phyloP scores from a whole-genome alignment of 1,140 invertebrate genomes.

The Cydia fagiglandana region DNA sequence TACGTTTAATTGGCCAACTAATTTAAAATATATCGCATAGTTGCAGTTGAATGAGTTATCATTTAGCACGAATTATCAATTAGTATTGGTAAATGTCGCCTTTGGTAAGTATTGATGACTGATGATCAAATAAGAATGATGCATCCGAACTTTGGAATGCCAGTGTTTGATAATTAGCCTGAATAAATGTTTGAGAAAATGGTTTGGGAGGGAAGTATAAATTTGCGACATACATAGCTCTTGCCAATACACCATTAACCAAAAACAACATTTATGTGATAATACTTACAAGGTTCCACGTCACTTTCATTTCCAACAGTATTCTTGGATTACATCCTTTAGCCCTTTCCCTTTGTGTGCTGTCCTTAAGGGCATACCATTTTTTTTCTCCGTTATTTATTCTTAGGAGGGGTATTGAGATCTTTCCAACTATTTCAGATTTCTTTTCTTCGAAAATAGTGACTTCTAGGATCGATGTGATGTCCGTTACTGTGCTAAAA shows the following conservation, averaged over 20 bases:
- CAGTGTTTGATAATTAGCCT: no score
- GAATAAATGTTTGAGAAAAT: no score
- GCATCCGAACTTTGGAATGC: no score
- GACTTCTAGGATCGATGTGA: conserved; percentile 95
- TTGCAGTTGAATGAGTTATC: no score
- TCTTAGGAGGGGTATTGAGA: conserved; percentile 92
- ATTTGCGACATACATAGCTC: no score
- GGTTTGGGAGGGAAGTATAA: not conserved
- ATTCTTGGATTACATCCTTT: conserved; percentile 86
- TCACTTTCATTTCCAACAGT: conserved; percentile 91
- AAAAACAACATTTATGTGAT: not conserved
- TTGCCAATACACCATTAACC: no score
- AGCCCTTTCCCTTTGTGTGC: conserved; percentile 89
- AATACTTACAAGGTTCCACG: conserved; percentile 89
- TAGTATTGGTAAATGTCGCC: no score
- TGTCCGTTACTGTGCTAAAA: conserved; percentile 94
- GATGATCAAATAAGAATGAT: no score
- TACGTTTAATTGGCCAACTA: no score
- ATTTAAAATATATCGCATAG: not conserved
- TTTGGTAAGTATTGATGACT: no score
- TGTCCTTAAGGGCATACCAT: conserved; percentile 98
- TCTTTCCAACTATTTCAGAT: conserved; percentile 95
- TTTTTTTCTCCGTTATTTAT: conserved; percentile 93
- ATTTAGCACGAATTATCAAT: no score
- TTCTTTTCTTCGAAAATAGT: conserved; percentile 98